Base-by-base conservation (phyloP, 1,140 invertebrate species). In the Linepithema humile region DNA sequence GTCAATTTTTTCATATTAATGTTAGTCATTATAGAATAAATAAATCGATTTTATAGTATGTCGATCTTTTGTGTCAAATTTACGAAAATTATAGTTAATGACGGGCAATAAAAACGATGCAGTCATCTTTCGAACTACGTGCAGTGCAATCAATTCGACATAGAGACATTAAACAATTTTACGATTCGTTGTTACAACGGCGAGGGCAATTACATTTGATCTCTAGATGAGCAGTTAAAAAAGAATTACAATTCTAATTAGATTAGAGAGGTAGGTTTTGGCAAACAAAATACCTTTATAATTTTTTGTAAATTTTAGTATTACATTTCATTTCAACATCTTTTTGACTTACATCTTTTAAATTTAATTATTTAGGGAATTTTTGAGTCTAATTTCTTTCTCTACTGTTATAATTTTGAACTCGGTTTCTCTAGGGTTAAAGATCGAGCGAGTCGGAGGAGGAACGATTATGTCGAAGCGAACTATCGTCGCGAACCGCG, bases 91-190 rank as follows among this genome's bases (percentile, higher is more conserved):
- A 5, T 38, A 5, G 55, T 72, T 72, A 38, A 38, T 57, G n/a
- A 40, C 26, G 2, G 57, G 15, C 29, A 32, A 69, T 69, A 69
- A 50, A 50, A 32, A 0, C 45, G 29, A 55, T 26, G 29, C 20
- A 48, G 26, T n/a, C 10, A 17, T 20, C 17, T 70, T 23, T 15
- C 15, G 35, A 50, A 45, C 65, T 67, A 43, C 35, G 78, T 40
- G 48, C 48, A 48, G 50, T 57, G 67, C 69, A 82, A 87, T 85
- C 85, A 67, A 87, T 86, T 60, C 67, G 45, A 69, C 38, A 53
- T 62, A 82, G 53, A 69, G 60, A 50, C 40, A 55, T 84, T 53
- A 84, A 84, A 85, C 83, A 82, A 85, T 85, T 86, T 84, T 73
- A 85, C 74, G 67, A 87, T 85, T 87, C 53, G 59, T 82, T 69